Conservation (phyloP, 2,888 invertebrate species). For the Eupithecia abbreviata region DNA sequence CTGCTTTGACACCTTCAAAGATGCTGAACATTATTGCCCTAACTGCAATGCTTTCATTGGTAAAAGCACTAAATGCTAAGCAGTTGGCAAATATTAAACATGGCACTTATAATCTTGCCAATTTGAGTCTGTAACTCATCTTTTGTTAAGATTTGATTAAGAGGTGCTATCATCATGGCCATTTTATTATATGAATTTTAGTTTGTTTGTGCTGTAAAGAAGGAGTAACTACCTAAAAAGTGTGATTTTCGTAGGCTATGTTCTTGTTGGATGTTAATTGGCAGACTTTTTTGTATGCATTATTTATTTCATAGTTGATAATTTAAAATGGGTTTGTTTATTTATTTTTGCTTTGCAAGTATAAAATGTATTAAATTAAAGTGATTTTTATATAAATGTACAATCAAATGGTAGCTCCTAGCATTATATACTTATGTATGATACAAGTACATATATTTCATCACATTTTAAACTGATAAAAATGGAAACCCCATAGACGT, state of each 20-base stretch:
- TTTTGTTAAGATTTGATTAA: conserved; percentile 19
- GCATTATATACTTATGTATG: background rate
- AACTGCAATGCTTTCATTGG: conserved; percentile 80
- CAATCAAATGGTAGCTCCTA: background rate
- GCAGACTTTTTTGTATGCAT: background rate
- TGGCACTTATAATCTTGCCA: conserved; percentile 15
- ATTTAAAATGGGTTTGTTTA: background rate
- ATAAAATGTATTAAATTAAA: background rate
- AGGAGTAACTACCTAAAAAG: background rate
- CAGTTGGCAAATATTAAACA: conserved; percentile 22
- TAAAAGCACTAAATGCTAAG: conserved; percentile 76
- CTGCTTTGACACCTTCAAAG: conserved; percentile 80
- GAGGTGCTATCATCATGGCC: conserved; percentile 25
- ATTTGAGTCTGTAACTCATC: conserved; percentile 16
- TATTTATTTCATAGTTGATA: background rate
- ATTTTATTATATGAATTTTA: conserved; percentile 15
- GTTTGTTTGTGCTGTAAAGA: conserved; percentile 13
- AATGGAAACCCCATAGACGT: background rate
- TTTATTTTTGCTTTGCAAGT: background rate
- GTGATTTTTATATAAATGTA: conserved; percentile 9
- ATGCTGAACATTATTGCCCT: conserved; percentile 80
- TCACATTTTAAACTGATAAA: background rate
- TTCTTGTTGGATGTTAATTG: background rate
- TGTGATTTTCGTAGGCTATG: conserved; percentile 1
- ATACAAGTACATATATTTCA: background rate